These are phyloP conservation scores for Peromyscus eremicus DNA, from an alignment of 2,797 vertebrate species.

Conservation along the genomic window DNA sequence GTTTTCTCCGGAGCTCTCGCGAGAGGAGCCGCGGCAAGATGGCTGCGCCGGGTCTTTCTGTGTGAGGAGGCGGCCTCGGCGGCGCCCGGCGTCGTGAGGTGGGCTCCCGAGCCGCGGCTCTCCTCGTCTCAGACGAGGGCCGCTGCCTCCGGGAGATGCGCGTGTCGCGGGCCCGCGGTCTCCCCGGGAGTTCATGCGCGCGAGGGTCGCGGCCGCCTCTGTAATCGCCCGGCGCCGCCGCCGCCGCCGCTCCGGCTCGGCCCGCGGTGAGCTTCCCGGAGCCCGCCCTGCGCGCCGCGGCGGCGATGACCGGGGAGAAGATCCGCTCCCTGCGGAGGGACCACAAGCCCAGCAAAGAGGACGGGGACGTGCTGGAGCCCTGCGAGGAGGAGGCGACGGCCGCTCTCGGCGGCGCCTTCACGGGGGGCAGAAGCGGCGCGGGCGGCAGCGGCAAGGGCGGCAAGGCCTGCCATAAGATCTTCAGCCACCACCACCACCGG, in stretches of 20 bases:
- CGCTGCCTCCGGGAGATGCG: constrained; percentile 68
- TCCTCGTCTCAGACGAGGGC: constrained; percentile 68
- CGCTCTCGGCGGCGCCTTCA: constrained; percentile 92
- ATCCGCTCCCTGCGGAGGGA: constrained; percentile 96
- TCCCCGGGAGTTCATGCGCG: constrained; percentile 68
- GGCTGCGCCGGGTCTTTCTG: constrained; percentile 65
- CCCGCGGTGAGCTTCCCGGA: constrained; percentile 74
- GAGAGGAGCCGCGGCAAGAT: constrained; percentile 78
- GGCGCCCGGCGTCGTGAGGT: constrained; percentile 81
- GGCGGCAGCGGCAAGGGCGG: constrained; percentile 85
- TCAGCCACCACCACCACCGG: constrained; percentile 83
- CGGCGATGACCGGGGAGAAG: constrained; percentile 98
- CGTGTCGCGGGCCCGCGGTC: constrained; percentile 53
- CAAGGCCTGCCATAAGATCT: constrained; percentile 82
- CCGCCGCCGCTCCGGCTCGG: constrained; percentile 54
- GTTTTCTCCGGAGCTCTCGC: constrained; percentile 78
- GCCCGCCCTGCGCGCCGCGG: constrained; percentile 69
- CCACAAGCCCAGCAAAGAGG: constrained; percentile 95
- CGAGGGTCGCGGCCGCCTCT: constrained; percentile 77
- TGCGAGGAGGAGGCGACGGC: constrained; percentile 95
- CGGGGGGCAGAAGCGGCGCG: constrained; percentile 88
- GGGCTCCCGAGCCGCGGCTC: constrained; percentile 84
- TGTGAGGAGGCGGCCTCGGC: constrained; percentile 52
- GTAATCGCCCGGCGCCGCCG: constrained; percentile 78
- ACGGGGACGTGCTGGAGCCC: constrained; percentile 94